Conservation (phyloP, 2,888 invertebrate species). For the Brenthis daphne region DNA sequence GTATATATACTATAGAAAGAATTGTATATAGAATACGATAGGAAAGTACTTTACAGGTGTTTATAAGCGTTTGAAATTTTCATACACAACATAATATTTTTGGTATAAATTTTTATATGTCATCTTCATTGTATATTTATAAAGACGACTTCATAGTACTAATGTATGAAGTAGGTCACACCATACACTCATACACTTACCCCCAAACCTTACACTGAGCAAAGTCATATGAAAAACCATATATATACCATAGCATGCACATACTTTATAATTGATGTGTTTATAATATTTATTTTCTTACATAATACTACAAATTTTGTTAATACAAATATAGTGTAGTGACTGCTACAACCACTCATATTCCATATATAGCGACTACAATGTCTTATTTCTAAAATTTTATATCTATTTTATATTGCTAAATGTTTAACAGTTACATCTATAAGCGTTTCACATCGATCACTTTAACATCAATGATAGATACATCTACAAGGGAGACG, state of each 20-base stretch:
- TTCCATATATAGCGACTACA: constrained; percentile 16
- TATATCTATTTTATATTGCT: constrained; percentile 34
- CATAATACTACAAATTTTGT: no score
- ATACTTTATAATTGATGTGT: background rate
- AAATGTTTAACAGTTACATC: constrained; percentile 47
- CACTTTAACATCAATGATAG: constrained; percentile 61
- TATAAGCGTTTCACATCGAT: constrained; percentile 80
- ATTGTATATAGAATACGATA: constrained; percentile 24
- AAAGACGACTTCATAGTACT: no score
- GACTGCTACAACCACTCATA: constrained; percentile 6
- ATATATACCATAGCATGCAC: background rate
- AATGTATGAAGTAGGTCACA: no score
- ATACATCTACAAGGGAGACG: constrained; percentile 56
- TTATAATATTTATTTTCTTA: background rate
- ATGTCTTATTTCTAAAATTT: constrained; percentile 28
- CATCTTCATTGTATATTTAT: no score
- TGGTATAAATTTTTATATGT: constrained; percentile 1
- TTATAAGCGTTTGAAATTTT: constrained; percentile 3
- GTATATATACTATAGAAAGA: constrained; percentile 23
- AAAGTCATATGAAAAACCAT: background rate
- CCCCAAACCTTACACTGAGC: no score
- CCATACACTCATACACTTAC: no score
- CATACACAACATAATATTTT: background rate
- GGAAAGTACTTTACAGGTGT: constrained; percentile 11
- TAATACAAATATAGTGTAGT: background rate